Conservation (phyloP, 64 coral and sea anemone genomes). For the Actinia equina region DNA sequence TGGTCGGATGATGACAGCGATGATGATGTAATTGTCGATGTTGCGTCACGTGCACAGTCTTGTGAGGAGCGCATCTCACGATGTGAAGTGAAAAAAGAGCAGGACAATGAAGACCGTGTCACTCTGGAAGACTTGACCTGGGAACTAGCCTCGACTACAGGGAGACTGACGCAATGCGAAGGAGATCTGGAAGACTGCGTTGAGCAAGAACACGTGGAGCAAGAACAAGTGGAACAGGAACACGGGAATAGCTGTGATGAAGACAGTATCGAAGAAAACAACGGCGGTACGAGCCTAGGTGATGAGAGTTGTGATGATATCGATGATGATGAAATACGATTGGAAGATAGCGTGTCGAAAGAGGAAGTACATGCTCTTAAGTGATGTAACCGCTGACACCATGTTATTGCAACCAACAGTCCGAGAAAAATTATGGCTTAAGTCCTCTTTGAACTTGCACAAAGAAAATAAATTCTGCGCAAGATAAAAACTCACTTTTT, state of each 20-base stretch:
- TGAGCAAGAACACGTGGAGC: neutral
- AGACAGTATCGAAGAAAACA: constrained; percentile 79
- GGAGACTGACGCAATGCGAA: constrained; percentile 51
- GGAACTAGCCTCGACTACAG: constrained; percentile 94
- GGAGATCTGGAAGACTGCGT: constrained; percentile 21
- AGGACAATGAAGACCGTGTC: constrained; percentile 77
- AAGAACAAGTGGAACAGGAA: neutral
- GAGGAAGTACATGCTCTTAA: constrained; percentile 19
- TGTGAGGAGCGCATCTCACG: neutral
- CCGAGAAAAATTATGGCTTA: neutral
- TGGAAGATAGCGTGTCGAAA: neutral
- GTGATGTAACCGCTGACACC: constrained; percentile 7
- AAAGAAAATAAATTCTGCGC: neutral
- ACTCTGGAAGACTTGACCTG: constrained; percentile 87
- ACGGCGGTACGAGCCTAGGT: constrained; percentile 13
- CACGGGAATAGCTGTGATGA: constrained; percentile 25
- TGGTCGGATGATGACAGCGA: constrained; percentile 89
- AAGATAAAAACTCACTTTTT: neutral
- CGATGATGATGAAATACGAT: constrained; percentile 12
- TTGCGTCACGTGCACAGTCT: neutral
- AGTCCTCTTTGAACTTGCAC: no score
- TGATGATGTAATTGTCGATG: constrained; percentile 56
- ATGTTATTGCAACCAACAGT: neutral
- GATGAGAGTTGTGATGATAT: constrained; percentile 3
- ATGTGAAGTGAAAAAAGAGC: constrained; percentile 45